These are phyloP conservation scores for Carcinoscorpius rotundicauda DNA, from an alignment of 1,140 invertebrate genomes.

Conservation along the genomic window DNA sequence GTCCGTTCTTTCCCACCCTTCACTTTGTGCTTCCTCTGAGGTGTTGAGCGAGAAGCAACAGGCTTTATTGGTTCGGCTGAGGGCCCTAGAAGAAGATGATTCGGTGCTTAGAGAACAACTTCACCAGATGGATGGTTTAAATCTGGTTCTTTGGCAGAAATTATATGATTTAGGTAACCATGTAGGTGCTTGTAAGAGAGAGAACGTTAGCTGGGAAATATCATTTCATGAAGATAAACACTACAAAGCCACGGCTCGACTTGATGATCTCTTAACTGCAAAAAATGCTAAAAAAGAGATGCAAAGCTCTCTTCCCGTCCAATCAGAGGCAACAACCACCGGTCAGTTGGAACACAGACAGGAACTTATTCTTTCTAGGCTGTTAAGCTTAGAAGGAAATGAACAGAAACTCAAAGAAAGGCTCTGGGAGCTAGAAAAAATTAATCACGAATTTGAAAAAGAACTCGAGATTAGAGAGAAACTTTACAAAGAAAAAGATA, in stretches of 20 bases:
- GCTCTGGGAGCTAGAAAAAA: slow-evolving; percentile 16
- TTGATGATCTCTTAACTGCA: slow-evolving; percentile 1
- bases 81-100: slow-evolving; percentile 14
- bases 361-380: neutral
- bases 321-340: slow-evolving; percentile 1
- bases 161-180: slow-evolving; percentile 16
- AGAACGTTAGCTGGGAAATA: slow-evolving; percentile 19
- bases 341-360: neutral
- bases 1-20: neutral
- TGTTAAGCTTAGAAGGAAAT: slow-evolving; percentile 11
- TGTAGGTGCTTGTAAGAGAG: slow-evolving; percentile 15
- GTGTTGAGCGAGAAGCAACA: slow-evolving; percentile 9
- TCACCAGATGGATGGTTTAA: slow-evolving; percentile 17
- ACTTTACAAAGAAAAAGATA: slow-evolving; percentile 17
- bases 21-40: neutral
- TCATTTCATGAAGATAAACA: slow-evolving; percentile 10
- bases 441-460: slow-evolving; percentile 20
- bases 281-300: neutral
- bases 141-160: slow-evolving; percentile 18
- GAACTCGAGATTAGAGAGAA: slow-evolving; percentile 18
- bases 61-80: slow-evolving; percentile 15
- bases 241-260: neutral
- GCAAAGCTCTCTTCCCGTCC: neutral
- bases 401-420: slow-evolving; percentile 20
- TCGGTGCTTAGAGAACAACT: slow-evolving; percentile 14